Evolutionary conservation across 2,888 invertebrate genomes (phyloP), one percentile per base, ranked within the genome.

Genomic region (Phasia obesa): DNA sequence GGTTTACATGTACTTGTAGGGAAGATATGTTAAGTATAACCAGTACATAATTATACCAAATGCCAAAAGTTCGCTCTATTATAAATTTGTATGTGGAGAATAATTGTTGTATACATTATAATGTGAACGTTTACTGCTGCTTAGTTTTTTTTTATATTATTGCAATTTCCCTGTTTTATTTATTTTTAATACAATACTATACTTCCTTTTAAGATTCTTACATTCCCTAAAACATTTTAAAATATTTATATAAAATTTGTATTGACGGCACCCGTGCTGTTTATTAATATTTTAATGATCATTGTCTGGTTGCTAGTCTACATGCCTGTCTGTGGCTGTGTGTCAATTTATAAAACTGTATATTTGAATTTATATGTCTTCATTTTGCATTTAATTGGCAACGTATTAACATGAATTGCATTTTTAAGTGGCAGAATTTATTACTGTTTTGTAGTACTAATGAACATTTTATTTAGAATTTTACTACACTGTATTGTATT

Each of bases 351-450:
- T 4, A 9, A 3, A 38, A n/a, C 2, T 42, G 47, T 51, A 4
- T 57, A 35, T 53, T 57, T 75, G 35, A 35, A 44, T 74, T 74
- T 74, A 23, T 59, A 59, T 53, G 59, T 73, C 60, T 79, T 79
- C 25, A 38, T 59, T 62, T 81, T 55, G 64, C 38, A 65, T 70
- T 62, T 65, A 35, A 57, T 65, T 64, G 70, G 57, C 65, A 55
- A 19, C 23, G 57, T 13, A 69, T 77, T 73, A 80, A 57, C 73
- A 73, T 76, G 57, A 64, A 69, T 67, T 80, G 57, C 44, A 57
- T 73, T 77, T 71, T 69, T 59, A 69, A 57, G 35, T 71, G 71
- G 53, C 67, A 67, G 60, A 73, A 84, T 80, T 76, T 84, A 80
- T 80, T 62, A 78, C 65, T 51, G 53, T 73, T 65, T 71, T 73